phyloP scores from a whole-genome alignment of 1,140 invertebrate genomes.

The Odontomachus brunneus region DNA sequence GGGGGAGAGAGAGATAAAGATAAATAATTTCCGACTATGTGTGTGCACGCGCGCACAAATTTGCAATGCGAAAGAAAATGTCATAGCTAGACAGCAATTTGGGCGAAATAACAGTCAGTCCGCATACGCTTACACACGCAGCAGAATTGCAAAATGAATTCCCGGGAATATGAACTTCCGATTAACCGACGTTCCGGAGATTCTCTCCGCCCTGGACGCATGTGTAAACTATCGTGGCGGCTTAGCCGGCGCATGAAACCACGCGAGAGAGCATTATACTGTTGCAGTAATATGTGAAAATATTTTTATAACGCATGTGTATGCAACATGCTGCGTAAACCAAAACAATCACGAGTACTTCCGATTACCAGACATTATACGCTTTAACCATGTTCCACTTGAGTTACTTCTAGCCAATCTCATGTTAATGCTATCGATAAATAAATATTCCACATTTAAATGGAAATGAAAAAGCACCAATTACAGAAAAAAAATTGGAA shows the following conservation, averaged over 20 bases:
- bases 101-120: constrained; percentile 45
- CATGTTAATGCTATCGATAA: not conserved
- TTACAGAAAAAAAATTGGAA: not conserved
- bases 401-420: not conserved
- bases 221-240: constrained; percentile 14
- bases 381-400: not conserved
- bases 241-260: constrained; percentile 28
- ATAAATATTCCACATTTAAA: not conserved
- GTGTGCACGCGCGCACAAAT: not conserved
- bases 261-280: constrained; percentile 29
- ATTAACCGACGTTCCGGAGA: constrained; percentile 62
- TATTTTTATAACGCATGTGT: constrained; percentile 37
- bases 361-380: constrained; percentile 18
- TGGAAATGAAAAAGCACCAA: too few species aligned
- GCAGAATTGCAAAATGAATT: constrained; percentile 65
- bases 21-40: not conserved
- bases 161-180: constrained; percentile 45
- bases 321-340: not conserved
- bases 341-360: constrained; percentile 22
- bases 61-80: not conserved
- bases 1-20: not conserved
- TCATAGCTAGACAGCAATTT: constrained; percentile 31
- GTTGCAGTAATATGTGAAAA: constrained; percentile 30
- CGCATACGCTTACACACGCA: constrained; percentile 33
- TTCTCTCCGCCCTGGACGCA: not conserved